Evolutionary conservation across 2,888 invertebrate genomes (phyloP), one percentile per base, ranked within the genome.

Genomic region (Bombylius discolor): DNA sequence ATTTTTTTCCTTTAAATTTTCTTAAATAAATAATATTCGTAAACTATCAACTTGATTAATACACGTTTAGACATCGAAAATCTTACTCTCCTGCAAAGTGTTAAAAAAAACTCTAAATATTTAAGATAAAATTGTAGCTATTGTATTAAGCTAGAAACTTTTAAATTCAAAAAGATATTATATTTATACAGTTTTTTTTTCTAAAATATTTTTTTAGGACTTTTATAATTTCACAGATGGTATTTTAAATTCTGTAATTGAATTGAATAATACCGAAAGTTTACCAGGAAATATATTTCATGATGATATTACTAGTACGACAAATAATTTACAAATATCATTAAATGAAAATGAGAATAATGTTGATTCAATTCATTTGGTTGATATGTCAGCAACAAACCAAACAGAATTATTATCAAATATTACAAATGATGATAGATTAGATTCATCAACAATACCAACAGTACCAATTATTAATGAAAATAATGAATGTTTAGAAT

Each of bases 151-250:
- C 23, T 23, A 23, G 23, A 23, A 23, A 23, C 23, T 23, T 23
- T 23, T 23, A 23, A 23, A 23, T 23, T 23, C 23, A 23, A 23
- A 23, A 23, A 23, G 23, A 23, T 23, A 23, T 23, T 6, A 42
- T 42, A 7, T 11, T 11, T 42, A 11, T 52, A 69, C 60, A 62
- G 62, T 13, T 58, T 69, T 50, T 65, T 50, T 7, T 42, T 52
- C 8, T 39, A 23, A 5, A 11, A 44, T 36, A 1, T 44, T 51
- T 51, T 59, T 60, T 9, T 33, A 61, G 62, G 62, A 63, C 45
- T 49, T 63, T 51, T 50, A 69, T 0, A 68, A 69, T 49, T 67
- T 72, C n/a, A 63, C 69, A 1, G 71, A 71, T 42, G 63, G 65
- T 7, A 67, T 70, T 11, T 64, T 70, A 5, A 66, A 63, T 36